phyloP scores from a whole-genome alignment of 1,140 invertebrate species.

The Ceratitis capitata region DNA sequence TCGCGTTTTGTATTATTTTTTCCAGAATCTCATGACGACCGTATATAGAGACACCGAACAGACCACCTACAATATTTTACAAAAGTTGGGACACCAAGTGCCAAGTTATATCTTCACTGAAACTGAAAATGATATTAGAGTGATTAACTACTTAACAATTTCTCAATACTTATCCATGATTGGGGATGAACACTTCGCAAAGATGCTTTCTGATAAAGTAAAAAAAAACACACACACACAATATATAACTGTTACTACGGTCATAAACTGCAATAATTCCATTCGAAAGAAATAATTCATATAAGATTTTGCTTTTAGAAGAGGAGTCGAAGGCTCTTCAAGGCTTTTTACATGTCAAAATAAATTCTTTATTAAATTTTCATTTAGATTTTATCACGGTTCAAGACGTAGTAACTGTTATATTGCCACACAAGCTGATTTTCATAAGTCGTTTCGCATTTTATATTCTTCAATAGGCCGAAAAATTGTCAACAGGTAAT shows the following conservation, averaged over 20 bases:
- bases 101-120: not conserved
- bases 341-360: no score
- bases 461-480: not conserved
- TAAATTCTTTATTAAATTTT: no score
- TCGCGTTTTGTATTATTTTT: not conserved
- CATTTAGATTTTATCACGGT: no score
- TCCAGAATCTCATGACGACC: not conserved
- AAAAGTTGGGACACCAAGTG: not conserved
- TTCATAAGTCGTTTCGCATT: not conserved
- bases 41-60: not conserved
- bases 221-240: no score
- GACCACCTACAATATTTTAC: not conserved
- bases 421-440: not conserved
- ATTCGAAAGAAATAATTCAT: no score
- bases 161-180: not conserved
- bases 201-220: not conserved
- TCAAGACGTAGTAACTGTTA: no score
- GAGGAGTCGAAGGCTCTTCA: no score
- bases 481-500: not conserved
- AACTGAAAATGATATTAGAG: not conserved
- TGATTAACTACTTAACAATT: not conserved
- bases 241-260: no score
- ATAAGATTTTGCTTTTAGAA: no score
- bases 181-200: not conserved
- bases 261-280: no score